phyloP scores from a whole-genome alignment of 1,140 invertebrate species.

The Sarcophaga peregrina region DNA sequence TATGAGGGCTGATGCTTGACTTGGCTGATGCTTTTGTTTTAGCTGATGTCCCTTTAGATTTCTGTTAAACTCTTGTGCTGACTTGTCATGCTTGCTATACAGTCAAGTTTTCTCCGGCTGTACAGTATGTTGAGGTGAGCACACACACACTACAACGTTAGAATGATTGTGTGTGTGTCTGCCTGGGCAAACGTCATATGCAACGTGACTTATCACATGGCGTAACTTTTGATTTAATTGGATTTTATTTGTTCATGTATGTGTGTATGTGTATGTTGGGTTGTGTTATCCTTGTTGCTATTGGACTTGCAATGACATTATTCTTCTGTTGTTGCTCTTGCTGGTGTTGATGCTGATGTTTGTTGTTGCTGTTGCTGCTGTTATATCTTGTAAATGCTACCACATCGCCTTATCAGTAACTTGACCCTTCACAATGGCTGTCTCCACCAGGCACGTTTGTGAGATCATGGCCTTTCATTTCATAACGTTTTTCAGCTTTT shows the following conservation, averaged over 20 bases:
- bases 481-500: too few species aligned
- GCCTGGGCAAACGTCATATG: slow-evolving; percentile 12
- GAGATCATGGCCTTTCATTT: background rate
- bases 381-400: too few species aligned
- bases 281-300: too few species aligned
- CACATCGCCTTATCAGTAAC: too few species aligned
- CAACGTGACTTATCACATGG: slow-evolving; percentile 40
- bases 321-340: too few species aligned
- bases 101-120: background rate
- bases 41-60: slow-evolving; percentile 1
- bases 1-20: background rate
- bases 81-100: background rate
- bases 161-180: background rate
- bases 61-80: background rate
- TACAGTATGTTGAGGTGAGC: background rate
- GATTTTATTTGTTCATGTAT: background rate
- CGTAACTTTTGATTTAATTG: slow-evolving; percentile 41
- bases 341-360: too few species aligned
- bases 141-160: too few species aligned
- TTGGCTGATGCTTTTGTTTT: background rate
- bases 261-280: too few species aligned
- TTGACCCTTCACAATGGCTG: background rate
- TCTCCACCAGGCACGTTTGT: slow-evolving; percentile 8
- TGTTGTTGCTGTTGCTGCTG: too few species aligned
- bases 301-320: too few species aligned